Evolutionary conservation across 2,797 vertebrate genomes (phyloP).

Genomic region (Poeciliopsis gracilis): DNA sequence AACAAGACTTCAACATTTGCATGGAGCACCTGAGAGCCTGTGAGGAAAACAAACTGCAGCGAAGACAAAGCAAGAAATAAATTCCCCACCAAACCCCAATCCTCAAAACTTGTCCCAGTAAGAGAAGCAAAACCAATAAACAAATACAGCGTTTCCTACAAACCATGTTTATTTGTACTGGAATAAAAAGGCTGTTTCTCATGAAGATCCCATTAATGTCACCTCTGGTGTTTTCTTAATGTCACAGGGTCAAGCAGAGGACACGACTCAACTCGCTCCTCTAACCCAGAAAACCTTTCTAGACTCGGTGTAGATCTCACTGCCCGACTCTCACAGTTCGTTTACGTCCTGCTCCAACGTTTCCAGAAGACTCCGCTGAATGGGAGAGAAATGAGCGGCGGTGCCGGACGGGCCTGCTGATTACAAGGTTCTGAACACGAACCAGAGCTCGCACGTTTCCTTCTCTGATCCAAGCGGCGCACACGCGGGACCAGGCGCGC

Average conservation of each 20-base stretch:
- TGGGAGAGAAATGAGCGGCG: slow-evolving; percentile 40
- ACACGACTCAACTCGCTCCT: not conserved
- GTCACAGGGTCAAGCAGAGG: slow-evolving; percentile 32
- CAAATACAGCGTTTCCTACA: slow-evolving; percentile 49
- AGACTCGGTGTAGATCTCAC: not conserved
- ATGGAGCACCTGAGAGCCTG: slow-evolving; percentile 19
- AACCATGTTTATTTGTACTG: slow-evolving; percentile 64
- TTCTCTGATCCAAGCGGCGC: slow-evolving; percentile 81
- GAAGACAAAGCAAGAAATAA: slow-evolving; percentile 24
- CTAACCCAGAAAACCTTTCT: not conserved
- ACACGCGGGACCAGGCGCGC: slow-evolving; percentile 68
- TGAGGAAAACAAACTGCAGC: slow-evolving; percentile 26
- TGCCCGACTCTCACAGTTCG: not conserved
- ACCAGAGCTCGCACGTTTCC: slow-evolving; percentile 85
- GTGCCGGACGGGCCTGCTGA: slow-evolving; percentile 67
- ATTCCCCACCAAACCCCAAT: slow-evolving; percentile 20
- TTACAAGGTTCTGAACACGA: slow-evolving; percentile 73
- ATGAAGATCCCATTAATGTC: slow-evolving; percentile 43
- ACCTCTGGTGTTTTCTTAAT: slow-evolving; percentile 35
- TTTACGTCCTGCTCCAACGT: slow-evolving; percentile 20
- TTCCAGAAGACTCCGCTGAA: slow-evolving; percentile 54
- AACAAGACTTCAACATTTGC: slow-evolving; percentile 49
- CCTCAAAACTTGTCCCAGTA: slow-evolving; percentile 17
- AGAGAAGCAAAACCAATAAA: slow-evolving; percentile 51
- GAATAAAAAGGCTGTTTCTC: slow-evolving; percentile 52